Evolutionary conservation across 1,140 invertebrate species (phyloP).

Genomic region (Scaptomyza hsui): DNA sequence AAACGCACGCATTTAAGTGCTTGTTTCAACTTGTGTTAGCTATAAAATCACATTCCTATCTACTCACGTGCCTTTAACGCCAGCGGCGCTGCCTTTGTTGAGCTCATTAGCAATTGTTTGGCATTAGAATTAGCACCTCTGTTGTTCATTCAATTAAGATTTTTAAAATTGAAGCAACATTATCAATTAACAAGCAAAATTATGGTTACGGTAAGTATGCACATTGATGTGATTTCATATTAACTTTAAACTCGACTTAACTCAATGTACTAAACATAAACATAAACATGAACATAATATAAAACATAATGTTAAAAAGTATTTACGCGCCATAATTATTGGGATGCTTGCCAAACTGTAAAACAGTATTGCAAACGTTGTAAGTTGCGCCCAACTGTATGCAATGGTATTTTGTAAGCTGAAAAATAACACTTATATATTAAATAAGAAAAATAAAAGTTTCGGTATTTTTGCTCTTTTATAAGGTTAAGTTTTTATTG

Average conservation of each 20-base stretch:
- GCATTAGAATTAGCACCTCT: neutral
- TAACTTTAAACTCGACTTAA: neutral
- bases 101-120: neutral
- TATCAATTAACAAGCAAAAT: too few species aligned
- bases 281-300: neutral
- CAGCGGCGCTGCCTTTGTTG: neutral
- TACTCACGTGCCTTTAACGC: too few species aligned
- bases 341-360: conserved; percentile 22
- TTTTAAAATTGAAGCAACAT: too few species aligned
- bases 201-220: too few species aligned
- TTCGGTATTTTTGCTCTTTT: conserved; percentile 46
- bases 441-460: conserved; percentile 9
- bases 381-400: conserved; percentile 32
- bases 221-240: too few species aligned
- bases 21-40: neutral
- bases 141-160: neutral
- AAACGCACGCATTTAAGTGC: neutral
- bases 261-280: neutral
- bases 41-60: too few species aligned
- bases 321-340: too few species aligned
- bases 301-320: too few species aligned
- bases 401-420: conserved; percentile 16
- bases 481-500: conserved; percentile 65
- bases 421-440: neutral
- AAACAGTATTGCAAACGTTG: neutral